A percentile compares a stretch with the other conserved stretches of the same genome.
Conservation (phyloP, 2,888 invertebrate genomes). For the Eilema griseolum region DNA sequence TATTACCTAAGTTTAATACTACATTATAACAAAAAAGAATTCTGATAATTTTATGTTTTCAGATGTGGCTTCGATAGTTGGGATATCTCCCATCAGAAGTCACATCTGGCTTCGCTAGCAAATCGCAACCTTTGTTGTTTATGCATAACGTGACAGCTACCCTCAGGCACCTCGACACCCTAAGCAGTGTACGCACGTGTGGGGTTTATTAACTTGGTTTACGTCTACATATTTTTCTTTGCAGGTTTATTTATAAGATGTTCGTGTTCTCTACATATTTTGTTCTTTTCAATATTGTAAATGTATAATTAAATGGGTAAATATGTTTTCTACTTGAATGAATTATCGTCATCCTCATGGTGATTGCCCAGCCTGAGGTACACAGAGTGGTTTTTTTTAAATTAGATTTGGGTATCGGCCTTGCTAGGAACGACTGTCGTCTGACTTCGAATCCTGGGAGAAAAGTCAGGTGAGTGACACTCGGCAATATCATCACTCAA, state of each 20-base stretch:
- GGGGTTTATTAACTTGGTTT: conserved; percentile 1
- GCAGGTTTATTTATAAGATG: not conserved
- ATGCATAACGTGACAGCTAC: conserved; percentile 9
- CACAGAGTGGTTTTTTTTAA: too few species aligned
- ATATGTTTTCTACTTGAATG: not conserved
- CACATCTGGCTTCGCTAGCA: not conserved
- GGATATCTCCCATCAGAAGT: not conserved
- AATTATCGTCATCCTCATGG: not conserved
- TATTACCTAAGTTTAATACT: too few species aligned
- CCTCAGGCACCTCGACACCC: not conserved
- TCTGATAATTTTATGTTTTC: not conserved
- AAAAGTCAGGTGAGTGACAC: too few species aligned
- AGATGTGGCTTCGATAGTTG: not conserved
- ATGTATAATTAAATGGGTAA: too few species aligned
- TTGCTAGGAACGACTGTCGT: too few species aligned
- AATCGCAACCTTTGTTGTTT: conserved; percentile 10
- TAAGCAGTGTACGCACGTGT: too few species aligned
- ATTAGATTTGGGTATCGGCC: too few species aligned
- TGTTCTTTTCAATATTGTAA: too few species aligned
- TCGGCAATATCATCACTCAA: too few species aligned
- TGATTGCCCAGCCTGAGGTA: too few species aligned
- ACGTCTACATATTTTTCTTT: not conserved
- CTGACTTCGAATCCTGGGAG: too few species aligned
- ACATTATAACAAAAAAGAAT: too few species aligned
- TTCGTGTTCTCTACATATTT: not conserved